Evolutionary conservation across 2,888 invertebrate species (phyloP).

Genomic region (Apotomis turbidana): DNA sequence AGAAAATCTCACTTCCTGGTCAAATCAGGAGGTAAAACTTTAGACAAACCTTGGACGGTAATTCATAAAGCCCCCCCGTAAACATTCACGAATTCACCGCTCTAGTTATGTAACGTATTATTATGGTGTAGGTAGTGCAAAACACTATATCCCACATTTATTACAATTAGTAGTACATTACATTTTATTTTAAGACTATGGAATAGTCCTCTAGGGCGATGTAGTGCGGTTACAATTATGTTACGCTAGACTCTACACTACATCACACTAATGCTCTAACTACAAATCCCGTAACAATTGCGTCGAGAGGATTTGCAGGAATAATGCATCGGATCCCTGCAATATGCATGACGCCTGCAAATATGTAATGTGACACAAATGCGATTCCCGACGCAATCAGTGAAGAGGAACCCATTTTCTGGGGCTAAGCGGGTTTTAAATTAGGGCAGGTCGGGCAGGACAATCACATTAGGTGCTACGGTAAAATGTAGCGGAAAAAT

Average conservation of each 20-base stretch:
- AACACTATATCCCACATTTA: constrained; percentile 9
- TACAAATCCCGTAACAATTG: constrained; percentile 29
- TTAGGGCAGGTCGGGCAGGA: background rate
- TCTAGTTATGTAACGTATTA: no score
- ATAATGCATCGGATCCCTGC: constrained; percentile 56
- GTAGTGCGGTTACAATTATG: no score
- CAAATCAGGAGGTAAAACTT: no score
- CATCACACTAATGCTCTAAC: constrained; percentile 16
- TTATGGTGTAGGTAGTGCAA: background rate
- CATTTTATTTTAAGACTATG: no score
- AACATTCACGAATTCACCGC: no score
- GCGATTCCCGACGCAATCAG: constrained; percentile 55
- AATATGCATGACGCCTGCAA: constrained; percentile 59
- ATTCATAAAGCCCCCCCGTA: no score
- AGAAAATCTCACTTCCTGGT: no score
- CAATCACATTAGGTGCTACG: background rate
- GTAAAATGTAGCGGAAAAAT: constrained; percentile 4
- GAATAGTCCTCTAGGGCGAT: no score
- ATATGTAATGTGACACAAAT: constrained; percentile 56
- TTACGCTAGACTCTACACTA: background rate
- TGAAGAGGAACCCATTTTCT: background rate
- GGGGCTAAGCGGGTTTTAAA: no score
- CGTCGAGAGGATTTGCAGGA: constrained; percentile 50
- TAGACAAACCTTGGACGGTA: no score
- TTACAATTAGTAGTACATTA: no score